Base-by-base conservation (phyloP, 2,888 invertebrate species). In the Drosophila prostipennis region DNA sequence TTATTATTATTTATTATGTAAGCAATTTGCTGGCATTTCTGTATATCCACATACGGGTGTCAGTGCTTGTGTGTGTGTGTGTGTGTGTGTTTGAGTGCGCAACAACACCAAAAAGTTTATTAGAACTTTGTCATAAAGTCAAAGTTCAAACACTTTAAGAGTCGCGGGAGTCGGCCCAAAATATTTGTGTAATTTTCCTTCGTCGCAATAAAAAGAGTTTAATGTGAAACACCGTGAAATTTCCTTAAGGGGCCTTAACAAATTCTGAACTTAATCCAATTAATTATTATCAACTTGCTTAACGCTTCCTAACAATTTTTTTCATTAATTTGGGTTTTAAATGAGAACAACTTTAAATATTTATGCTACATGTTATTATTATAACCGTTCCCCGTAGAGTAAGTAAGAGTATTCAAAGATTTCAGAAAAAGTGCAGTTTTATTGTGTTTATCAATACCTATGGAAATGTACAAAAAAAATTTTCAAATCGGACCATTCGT, bases 1-100 rank as follows among this genome's bases (percentile, higher is more conserved):
- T 87, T 85, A 85, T 87, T 87, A 81, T 85, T 85, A 83, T 83
- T 87, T 87, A 87, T 85, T 87, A 87, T 83, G 79, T 71, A 78
- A 87, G 87, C 84, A 83, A 86, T 81, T 81, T 87, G 68, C 80
- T 59, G 73, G 71, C 76, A 83, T 73, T 78, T 69, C 52, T 54
- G 40, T 52, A 51, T 42, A 51, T 39, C 34, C 19, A 60, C 36
- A n/a, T 40, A 37, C 42, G 39, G 8, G 26, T 13, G 37, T 52
- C 43, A 49, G 59, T 39, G 46, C 48, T 29, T n/a, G 45, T n/a
- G 45, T 45, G 14, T 45, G 34, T 42, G 48, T n/a, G 7, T 4
- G 19, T 23, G 13, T 43, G 43, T n/a, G 43, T 40, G 42, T 34
- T 45, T 59, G 36, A 45, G 43, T 26, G 23, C 26, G 8, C 39